Evolutionary conservation across 2,888 invertebrate genomes (phyloP).

Genomic region (Aphidius colemani): DNA sequence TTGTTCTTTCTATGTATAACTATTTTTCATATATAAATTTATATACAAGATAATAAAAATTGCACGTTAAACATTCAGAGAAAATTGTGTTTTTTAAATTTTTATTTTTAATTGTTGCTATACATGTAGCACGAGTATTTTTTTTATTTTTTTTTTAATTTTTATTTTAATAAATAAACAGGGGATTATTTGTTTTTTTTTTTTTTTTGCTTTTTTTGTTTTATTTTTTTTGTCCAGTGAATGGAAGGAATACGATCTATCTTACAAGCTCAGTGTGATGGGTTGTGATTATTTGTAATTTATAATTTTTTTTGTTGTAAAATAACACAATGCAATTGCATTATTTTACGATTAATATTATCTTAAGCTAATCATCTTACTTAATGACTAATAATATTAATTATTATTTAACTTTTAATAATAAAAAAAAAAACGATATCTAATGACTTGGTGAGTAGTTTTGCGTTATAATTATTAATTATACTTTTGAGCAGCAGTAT

Average conservation of each 20-base stretch:
- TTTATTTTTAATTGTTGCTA: constrained; percentile 6
- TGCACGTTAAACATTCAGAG: constrained; percentile 27
- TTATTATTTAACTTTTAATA: constrained; percentile 32
- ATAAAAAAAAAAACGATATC: constrained; percentile 57
- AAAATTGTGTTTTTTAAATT: constrained; percentile 23
- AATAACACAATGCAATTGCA: constrained; percentile 1
- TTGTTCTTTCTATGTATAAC: constrained; percentile 31
- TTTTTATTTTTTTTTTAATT: background rate
- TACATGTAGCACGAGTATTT: constrained; percentile 13
- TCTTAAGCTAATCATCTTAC: constrained; percentile 24
- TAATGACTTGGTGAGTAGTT: constrained; percentile 59
- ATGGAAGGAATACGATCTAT: constrained; percentile 54
- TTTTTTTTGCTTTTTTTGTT: constrained; percentile 7
- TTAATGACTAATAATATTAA: constrained; percentile 32
- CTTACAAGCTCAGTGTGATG: constrained; percentile 49
- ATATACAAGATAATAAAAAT: constrained; percentile 34
- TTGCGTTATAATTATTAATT: constrained; percentile 52
- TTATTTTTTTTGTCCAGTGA: constrained; percentile 24
- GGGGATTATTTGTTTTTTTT: background rate
- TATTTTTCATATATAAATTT: constrained; percentile 33
- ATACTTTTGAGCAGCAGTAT: constrained; percentile 53
- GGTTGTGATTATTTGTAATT: constrained; percentile 39
- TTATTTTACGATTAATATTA: constrained; percentile 15
- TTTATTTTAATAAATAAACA: background rate
- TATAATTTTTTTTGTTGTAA: constrained; percentile 22